phyloP scores from a whole-genome alignment of 1,140 invertebrate genomes.

The Brachionus manjavacas region DNA sequence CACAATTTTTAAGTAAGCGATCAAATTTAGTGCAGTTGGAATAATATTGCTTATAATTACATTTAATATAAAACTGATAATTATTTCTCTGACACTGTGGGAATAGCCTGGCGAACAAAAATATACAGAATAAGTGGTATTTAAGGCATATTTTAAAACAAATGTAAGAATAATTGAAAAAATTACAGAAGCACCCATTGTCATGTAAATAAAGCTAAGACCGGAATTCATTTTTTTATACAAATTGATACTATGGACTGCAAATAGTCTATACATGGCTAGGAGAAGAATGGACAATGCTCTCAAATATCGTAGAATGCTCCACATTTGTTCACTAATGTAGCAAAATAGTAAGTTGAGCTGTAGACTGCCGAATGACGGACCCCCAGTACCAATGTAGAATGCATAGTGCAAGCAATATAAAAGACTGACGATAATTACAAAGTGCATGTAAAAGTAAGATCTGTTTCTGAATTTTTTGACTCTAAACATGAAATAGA shows the following conservation, averaged over 20 bases:
- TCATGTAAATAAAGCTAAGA: background rate
- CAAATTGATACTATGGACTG: background rate
- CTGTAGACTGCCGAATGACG: background rate
- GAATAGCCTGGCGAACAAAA: constrained; percentile 32
- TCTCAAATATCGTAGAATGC: constrained; percentile 10
- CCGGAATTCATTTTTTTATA: constrained; percentile 30
- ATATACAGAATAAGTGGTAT: constrained; percentile 26
- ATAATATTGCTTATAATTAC: background rate
- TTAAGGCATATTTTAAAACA: background rate
- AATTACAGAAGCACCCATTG: background rate
- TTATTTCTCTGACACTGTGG: background rate
- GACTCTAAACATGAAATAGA: constrained; percentile 3
- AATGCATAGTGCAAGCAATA: constrained; percentile 1
- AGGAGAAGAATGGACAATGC: background rate
- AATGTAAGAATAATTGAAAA: background rate
- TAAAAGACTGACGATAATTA: constrained; percentile 2
- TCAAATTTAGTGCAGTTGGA: background rate
- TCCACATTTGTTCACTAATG: constrained; percentile 31
- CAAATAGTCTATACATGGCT: background rate
- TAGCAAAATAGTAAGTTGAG: constrained; percentile 32
- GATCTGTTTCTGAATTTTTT: constrained; percentile 13
- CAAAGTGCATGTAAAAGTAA: constrained; percentile 36
- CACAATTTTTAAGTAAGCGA: background rate
- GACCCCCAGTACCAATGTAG: background rate
- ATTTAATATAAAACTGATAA: background rate